Conservation (phyloP, 2,113 vertebrate species). For the Sander vitreus region DNA sequence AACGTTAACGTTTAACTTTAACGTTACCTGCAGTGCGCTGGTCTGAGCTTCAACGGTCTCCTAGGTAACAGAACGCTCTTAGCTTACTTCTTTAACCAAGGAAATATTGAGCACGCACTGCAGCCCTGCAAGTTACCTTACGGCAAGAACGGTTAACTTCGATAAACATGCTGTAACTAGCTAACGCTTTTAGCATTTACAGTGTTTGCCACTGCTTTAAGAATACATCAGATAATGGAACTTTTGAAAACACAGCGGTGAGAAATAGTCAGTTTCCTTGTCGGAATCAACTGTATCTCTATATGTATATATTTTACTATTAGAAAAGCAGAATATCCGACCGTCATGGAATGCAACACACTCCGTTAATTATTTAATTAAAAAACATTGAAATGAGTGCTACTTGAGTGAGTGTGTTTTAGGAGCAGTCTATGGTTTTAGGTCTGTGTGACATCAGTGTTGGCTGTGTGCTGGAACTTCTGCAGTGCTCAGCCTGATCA, state of each 20-base stretch:
- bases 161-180: not conserved
- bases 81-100: not conserved
- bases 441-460: slow-evolving; percentile 10
- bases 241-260: not conserved
- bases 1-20: not conserved
- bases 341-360: not conserved
- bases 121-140: not conserved
- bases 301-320: not conserved
- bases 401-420: not conserved
- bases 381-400: not conserved
- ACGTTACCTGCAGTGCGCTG: not conserved
- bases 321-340: not conserved
- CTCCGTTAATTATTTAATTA: no score
- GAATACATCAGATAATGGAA: fast-evolving
- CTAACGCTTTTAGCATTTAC: not conserved
- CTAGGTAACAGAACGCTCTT: slow-evolving; percentile 56
- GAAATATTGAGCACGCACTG: not conserved
- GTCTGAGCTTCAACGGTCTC: slow-evolving; percentile 23
- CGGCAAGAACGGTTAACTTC: not conserved
- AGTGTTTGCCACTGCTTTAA: fast-evolving
- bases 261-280: not conserved
- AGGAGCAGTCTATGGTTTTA: no score
- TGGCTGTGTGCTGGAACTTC: slow-evolving; percentile 24
- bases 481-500: slow-evolving; percentile 33
- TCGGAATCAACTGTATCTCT: not conserved